Percentiles rank a stretch among this genome's conserved stretches.
These are phyloP conservation scores for Heterodera schachtii DNA, from an alignment of 1,140 invertebrate species.

Conservation along the genomic window DNA sequence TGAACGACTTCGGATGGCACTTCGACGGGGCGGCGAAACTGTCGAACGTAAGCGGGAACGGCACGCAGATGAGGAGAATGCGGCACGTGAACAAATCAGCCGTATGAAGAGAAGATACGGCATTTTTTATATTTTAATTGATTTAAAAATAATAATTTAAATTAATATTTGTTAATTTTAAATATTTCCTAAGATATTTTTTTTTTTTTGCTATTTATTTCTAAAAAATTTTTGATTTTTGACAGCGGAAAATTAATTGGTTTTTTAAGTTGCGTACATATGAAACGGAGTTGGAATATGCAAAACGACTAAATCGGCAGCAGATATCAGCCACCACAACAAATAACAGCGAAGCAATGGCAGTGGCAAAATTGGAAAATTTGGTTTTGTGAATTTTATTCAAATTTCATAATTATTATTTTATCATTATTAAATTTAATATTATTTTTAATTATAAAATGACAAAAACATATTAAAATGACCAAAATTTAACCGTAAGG, in stretches of 20 bases:
- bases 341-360: not conserved
- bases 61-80: not conserved
- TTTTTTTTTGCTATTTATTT: too few relatives aligned
- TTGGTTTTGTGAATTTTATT: not conserved
- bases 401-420: too few relatives aligned
- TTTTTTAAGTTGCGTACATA: not conserved
- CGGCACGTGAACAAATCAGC: slow-evolving; percentile 20
- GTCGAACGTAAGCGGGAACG: not conserved
- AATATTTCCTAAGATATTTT: too few relatives aligned
- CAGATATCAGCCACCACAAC: not conserved
- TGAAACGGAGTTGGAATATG: slow-evolving; percentile 14
- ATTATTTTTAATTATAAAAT: too few relatives aligned
- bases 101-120: slow-evolving; percentile 1
- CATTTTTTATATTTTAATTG: not conserved
- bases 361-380: not conserved
- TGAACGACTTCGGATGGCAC: slow-evolving; percentile 3
- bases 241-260: not conserved
- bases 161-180: not conserved
- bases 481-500: too few relatives aligned
- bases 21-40: not conserved
- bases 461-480: too few relatives aligned
- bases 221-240: too few relatives aligned
- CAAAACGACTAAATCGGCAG: not conserved
- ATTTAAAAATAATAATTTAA: slow-evolving; percentile 12
- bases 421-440: too few relatives aligned